Base-by-base conservation (phyloP, 2,888 invertebrate genomes). In the Chirona hameri region DNA sequence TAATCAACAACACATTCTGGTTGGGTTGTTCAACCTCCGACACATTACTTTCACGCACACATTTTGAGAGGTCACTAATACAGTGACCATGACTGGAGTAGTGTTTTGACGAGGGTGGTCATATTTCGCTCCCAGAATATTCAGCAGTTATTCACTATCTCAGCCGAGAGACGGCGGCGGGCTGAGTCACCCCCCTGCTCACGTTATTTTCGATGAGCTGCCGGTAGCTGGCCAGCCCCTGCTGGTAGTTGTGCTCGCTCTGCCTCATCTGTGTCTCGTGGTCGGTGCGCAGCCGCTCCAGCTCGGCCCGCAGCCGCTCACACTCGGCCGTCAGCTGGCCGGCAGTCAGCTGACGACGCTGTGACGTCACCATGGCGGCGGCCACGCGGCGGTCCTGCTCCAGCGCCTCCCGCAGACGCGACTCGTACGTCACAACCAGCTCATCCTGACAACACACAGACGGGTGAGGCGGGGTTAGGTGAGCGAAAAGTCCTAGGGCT, bases 151-250 rank as follows among this genome's bases (percentile, higher is more conserved):
- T 39, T 39, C 39, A 39, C 39, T 39, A 39, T 39, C 39, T 39
- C 39, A 39, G 39, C 39, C 39, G 39, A 7, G 39, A 5, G 2
- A 7, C 2, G 7, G 7, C 39, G 39, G 39, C 39, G 39, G 39
- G 39, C 39, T 5, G 24, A 21, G 24, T 52, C 52, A 1, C 18
- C 52, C 52, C n/a, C 0, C n/a, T n/a, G 21, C 76, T 46, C 76
- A 76, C 76, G 24, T 76, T 76, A 39, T 18, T 76, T 24, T 76
- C 76, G 24, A 76, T 46, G 46, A 76, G 76, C 10, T 15, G 10
- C 21, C 76, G 76, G 46, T 76, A 76, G 76, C 76, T 76, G 76
- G 76, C 76, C 24, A 76, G 76, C 10, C 76, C 76, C 21, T 21
- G 39, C 46, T 76, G 39, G 39, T 76, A 76, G 18, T 46, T 10